Conservation (phyloP, 23 tunicate species). For the Ciona savignyi region DNA sequence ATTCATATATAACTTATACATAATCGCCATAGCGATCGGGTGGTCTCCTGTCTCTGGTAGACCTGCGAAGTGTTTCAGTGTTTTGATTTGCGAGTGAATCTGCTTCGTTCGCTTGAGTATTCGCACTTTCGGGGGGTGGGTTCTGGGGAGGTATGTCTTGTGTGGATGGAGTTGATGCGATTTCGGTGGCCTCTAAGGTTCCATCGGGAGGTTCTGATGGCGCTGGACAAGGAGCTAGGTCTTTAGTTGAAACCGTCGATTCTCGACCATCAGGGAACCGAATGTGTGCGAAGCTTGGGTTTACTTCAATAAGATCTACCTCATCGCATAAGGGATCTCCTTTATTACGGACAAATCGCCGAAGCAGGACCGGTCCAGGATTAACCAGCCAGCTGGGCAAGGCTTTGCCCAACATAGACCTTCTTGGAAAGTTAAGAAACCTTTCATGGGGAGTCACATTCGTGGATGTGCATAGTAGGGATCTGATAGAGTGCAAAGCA, state of each 20-base stretch:
- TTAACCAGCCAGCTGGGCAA: slow-evolving; percentile 17
- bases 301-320: slow-evolving; percentile 16
- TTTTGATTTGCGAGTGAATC: too few species aligned
- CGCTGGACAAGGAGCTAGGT: slow-evolving; percentile 22
- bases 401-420: neutral
- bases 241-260: slow-evolving; percentile 6
- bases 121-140: too few species aligned
- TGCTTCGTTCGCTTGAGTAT: too few species aligned
- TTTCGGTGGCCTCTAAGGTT: too few species aligned
- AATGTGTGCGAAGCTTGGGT: slow-evolving; percentile 15
- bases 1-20: too few species aligned
- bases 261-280: slow-evolving; percentile 9
- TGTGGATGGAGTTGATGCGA: too few species aligned
- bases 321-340: neutral
- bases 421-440: slow-evolving; percentile 8
- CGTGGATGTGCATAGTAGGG: neutral
- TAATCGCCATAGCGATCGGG: too few species aligned
- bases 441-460: slow-evolving; percentile 21
- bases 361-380: slow-evolving; percentile 12
- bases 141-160: too few species aligned
- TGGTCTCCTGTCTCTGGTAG: too few species aligned
- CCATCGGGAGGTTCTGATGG: too few species aligned
- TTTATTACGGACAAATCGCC: slow-evolving; percentile 2
- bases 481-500: neutral
- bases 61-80: too few species aligned